Evolutionary conservation across 2,888 invertebrate species (phyloP).

Genomic region (Dryobotodes eremita): DNA sequence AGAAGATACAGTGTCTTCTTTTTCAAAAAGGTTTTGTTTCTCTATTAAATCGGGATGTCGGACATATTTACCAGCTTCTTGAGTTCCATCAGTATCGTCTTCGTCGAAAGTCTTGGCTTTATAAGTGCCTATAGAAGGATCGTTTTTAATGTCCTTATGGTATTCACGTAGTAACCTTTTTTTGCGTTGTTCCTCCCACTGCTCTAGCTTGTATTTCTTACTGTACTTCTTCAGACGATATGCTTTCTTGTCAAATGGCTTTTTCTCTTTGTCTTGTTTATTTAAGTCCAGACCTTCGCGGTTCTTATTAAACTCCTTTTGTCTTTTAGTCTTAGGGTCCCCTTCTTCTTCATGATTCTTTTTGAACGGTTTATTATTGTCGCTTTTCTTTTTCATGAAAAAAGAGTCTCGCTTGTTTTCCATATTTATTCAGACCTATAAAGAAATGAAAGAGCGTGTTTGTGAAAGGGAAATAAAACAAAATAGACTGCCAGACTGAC

Average conservation of each 20-base stretch:
- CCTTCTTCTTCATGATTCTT: constrained; percentile 56
- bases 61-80: constrained; percentile 81
- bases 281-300: constrained; percentile 66
- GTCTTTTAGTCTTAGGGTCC: constrained; percentile 69
- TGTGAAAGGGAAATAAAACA: constrained; percentile 73
- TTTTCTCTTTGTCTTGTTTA: constrained; percentile 81
- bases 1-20: constrained; percentile 65
- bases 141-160: constrained; percentile 90
- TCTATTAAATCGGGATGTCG: constrained; percentile 85
- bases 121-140: constrained; percentile 83
- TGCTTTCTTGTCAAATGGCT: constrained; percentile 92
- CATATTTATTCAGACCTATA: constrained; percentile 86
- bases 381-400: constrained; percentile 79
- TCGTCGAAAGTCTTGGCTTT: constrained; percentile 90
- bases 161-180: constrained; percentile 90
- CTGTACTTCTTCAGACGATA: constrained; percentile 93
- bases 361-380: constrained; percentile 42
- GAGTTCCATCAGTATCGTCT: constrained; percentile 77
- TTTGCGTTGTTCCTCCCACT: constrained; percentile 93
- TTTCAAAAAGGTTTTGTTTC: constrained; percentile 72
- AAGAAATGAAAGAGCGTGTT: constrained; percentile 90
- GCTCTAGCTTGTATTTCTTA: constrained; percentile 92
- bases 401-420: constrained; percentile 83
- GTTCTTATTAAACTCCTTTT: constrained; percentile 79
- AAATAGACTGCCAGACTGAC: constrained; percentile 59